A percentile compares a stretch with the other conserved stretches of the same genome.
phyloP scores from a whole-genome alignment of 2,113 vertebrate genomes.

The Channa maculata region DNA sequence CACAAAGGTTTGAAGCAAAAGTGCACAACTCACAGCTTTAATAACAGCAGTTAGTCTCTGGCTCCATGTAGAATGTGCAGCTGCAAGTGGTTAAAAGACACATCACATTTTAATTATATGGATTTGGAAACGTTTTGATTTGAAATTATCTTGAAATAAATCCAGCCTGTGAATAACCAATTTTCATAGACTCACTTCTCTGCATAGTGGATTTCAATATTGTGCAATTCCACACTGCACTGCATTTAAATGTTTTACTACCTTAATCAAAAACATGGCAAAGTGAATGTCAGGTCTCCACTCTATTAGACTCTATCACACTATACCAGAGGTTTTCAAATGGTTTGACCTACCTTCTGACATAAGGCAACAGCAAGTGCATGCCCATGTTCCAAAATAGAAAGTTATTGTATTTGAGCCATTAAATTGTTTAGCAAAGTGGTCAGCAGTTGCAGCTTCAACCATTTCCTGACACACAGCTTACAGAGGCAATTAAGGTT shows the following conservation, averaged over 20 bases:
- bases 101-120: background rate
- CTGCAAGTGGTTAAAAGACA: background rate
- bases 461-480: too few species aligned
- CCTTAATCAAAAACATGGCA: slow-evolving; percentile 31
- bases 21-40: background rate
- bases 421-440: too few species aligned
- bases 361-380: too few species aligned
- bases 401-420: too few species aligned
- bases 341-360: too few species aligned
- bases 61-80: slow-evolving; percentile 36
- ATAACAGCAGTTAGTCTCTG: slow-evolving; percentile 1
- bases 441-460: too few species aligned
- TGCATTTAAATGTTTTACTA: slow-evolving; percentile 1
- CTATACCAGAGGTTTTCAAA: slow-evolving; percentile 27
- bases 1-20: background rate
- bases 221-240: background rate
- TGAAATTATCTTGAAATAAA: background rate
- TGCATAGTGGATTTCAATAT: background rate
- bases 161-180: background rate
- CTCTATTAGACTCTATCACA: background rate
- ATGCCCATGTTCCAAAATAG: too few species aligned
- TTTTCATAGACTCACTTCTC: background rate
- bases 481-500: too few species aligned
- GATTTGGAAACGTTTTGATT: background rate
- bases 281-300: slow-evolving; percentile 30